Evolutionary conservation across 2,797 vertebrate genomes (phyloP).

Genomic region (Melanotaenia boesemani): DNA sequence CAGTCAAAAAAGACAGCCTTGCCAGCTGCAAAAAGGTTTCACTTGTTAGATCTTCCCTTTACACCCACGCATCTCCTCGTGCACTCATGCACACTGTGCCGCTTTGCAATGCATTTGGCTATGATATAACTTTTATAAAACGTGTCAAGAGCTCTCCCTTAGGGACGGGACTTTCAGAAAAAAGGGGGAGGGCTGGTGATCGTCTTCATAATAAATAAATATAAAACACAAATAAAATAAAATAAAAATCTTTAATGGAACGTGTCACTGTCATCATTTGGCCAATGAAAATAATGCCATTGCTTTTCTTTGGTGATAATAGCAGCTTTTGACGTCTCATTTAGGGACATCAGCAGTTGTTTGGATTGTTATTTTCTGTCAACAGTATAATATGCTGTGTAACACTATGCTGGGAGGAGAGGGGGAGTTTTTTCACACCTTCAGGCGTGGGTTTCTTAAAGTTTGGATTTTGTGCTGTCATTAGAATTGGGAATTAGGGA

Average conservation of each 20-base stretch:
- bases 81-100: neutral
- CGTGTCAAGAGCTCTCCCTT: neutral
- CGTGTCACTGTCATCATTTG: neutral
- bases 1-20: constrained; percentile 40
- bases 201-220: neutral
- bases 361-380: neutral
- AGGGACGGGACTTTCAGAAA: neutral
- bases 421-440: neutral
- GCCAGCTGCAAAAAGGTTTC: constrained; percentile 58
- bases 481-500: too few species aligned
- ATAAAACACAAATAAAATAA: too few species aligned
- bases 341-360: neutral
- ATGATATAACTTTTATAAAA: neutral
- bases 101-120: neutral
- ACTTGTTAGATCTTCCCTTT: constrained; percentile 28
- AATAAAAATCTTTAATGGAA: neutral
- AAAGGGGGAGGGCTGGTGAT: neutral
- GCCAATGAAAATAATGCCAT: too few species aligned
- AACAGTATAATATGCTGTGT: neutral
- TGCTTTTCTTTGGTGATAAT: too few species aligned
- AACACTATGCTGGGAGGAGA: neutral
- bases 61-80: constrained; percentile 25
- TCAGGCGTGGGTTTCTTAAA: neutral
- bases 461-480: neutral
- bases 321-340: neutral